These are phyloP conservation scores for Conopomorpha cramerella DNA, from an alignment of 1,140 invertebrate genomes.

Conservation along the genomic window DNA sequence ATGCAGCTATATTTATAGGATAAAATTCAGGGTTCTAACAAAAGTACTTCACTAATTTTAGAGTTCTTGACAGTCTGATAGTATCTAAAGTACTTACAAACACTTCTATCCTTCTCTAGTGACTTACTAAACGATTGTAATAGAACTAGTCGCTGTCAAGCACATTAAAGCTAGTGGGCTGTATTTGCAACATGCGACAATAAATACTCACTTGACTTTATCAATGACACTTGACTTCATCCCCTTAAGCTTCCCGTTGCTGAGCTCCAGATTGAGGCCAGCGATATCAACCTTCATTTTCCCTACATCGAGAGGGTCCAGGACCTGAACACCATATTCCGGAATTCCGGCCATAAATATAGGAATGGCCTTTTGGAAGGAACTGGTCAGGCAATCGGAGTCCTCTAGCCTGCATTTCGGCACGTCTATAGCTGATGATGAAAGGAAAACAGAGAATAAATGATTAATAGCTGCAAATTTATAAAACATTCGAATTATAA, in stretches of 20 bases:
- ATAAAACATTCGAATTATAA: no score
- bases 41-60: no score
- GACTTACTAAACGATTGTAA: no score
- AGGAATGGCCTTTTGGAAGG: conserved; percentile 20
- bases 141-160: no score
- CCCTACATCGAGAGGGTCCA: conserved; percentile 18
- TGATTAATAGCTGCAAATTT: no score
- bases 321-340: conserved; percentile 17
- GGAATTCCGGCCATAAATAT: conserved; percentile 19
- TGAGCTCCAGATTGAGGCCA: conserved; percentile 19
- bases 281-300: conserved; percentile 19
- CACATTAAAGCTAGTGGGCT: not conserved
- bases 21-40: no score
- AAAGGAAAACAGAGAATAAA: no score
- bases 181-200: conserved; percentile 3
- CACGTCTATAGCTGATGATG: conserved; percentile 14
- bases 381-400: conserved; percentile 13
- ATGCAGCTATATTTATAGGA: no score
- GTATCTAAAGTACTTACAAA: no score
- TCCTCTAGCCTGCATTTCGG: conserved; percentile 25
- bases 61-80: no score
- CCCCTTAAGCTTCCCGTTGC: conserved; percentile 17
- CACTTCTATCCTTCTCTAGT: no score
- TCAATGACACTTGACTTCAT: conserved; percentile 16
- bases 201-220: conserved; percentile 17